These are phyloP conservation scores for Lemur catta DNA, from an alignment of 2,797 vertebrate species.

Conservation along the genomic window DNA sequence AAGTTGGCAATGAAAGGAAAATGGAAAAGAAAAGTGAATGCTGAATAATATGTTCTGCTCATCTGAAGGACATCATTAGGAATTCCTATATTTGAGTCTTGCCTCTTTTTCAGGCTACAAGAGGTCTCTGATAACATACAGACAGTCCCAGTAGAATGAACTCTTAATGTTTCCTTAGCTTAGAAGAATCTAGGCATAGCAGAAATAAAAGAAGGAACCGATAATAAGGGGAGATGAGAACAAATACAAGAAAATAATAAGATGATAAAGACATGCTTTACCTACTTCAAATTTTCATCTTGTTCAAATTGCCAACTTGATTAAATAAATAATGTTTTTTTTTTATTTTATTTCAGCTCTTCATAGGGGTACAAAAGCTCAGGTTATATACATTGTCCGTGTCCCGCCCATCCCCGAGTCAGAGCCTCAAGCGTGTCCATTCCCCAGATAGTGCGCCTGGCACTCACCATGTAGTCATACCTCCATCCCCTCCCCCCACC, in stretches of 20 bases:
- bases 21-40: background rate
- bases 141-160: background rate
- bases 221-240: background rate
- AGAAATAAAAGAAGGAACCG: background rate
- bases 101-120: background rate
- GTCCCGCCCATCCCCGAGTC: too few relatives aligned
- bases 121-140: background rate
- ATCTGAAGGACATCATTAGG: background rate
- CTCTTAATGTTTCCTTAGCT: background rate
- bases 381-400: too few relatives aligned
- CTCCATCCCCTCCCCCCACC: too few relatives aligned
- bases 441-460: too few relatives aligned
- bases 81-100: background rate
- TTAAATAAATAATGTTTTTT: background rate
- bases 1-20: background rate
- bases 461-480: too few relatives aligned
- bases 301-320: background rate
- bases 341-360: too few relatives aligned
- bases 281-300: background rate
- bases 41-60: background rate
- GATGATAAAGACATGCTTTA: background rate
- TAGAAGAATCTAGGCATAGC: background rate
- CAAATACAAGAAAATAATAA: background rate
- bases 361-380: too few relatives aligned
- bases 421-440: too few relatives aligned